Evolutionary conservation across 2,888 invertebrate species (phyloP).

Genomic region (Cantharis nigra): DNA sequence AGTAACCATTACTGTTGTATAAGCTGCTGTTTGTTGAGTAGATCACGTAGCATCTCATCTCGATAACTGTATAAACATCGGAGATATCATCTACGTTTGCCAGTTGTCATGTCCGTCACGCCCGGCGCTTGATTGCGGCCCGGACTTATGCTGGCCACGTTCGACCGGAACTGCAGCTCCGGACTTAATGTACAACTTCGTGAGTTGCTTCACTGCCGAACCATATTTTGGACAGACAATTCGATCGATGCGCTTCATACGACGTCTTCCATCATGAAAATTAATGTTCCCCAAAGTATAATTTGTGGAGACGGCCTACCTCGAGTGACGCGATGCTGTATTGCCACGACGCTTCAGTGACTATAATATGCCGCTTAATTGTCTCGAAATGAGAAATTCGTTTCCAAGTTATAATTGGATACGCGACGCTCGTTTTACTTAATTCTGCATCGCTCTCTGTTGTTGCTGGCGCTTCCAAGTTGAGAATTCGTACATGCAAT

Average conservation of each 20-base stretch:
- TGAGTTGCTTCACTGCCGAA: slow-evolving; percentile 40
- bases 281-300: slow-evolving; percentile 61
- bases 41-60: slow-evolving; percentile 32
- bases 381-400: slow-evolving; percentile 63
- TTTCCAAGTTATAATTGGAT: slow-evolving; percentile 62
- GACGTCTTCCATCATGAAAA: slow-evolving; percentile 56
- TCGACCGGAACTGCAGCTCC: slow-evolving; percentile 45
- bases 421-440: slow-evolving; percentile 47
- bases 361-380: slow-evolving; percentile 62
- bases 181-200: slow-evolving; percentile 43
- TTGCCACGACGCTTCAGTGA: slow-evolving; percentile 56
- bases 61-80: slow-evolving; percentile 38
- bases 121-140: slow-evolving; percentile 51
- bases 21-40: slow-evolving; percentile 24
- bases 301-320: slow-evolving; percentile 58
- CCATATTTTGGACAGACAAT: slow-evolving; percentile 32
- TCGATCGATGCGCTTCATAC: slow-evolving; percentile 34
- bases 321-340: slow-evolving; percentile 47
- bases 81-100: slow-evolving; percentile 35
- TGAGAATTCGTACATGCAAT: not conserved
- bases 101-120: slow-evolving; percentile 53
- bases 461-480: slow-evolving; percentile 16
- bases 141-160: slow-evolving; percentile 54
- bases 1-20: slow-evolving; percentile 18
- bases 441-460: slow-evolving; percentile 34